Evolutionary conservation across 2,113 vertebrate genomes (phyloP).

Genomic region (Chaenocephalus aceratus): DNA sequence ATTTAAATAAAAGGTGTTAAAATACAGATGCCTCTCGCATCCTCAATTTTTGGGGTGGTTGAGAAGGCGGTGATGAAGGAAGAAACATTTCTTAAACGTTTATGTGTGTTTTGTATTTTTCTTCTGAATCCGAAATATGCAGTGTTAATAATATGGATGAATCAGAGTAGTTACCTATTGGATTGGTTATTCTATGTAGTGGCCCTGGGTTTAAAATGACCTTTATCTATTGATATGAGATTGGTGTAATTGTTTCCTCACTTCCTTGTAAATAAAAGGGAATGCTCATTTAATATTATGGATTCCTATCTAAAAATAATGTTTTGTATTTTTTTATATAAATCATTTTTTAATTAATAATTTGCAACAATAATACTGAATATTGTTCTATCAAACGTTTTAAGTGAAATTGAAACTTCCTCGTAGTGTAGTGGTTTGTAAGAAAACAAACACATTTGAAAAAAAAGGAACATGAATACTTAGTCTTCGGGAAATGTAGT

Average conservation of each 20-base stretch:
- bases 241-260: not conserved
- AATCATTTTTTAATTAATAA: too few species aligned
- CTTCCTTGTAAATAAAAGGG: not conserved
- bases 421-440: not conserved
- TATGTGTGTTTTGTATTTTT: not conserved
- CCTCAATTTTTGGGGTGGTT: not conserved
- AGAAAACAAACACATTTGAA: constrained; percentile 63
- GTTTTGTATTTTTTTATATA: too few species aligned
- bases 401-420: constrained; percentile 42
- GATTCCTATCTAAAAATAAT: not conserved
- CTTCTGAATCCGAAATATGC: not conserved
- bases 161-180: not conserved
- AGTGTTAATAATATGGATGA: too few species aligned
- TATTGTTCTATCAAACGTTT: not conserved
- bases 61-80: too few species aligned
- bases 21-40: not conserved
- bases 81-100: not conserved
- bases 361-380: too few species aligned
- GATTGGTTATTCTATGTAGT: not conserved
- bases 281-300: not conserved
- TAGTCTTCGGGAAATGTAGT: constrained; percentile 80
- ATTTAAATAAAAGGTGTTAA: not conserved
- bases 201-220: not conserved
- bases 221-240: not conserved
- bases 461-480: constrained; percentile 25